phyloP scores from a whole-genome alignment of 2,888 invertebrate species.

The Amblyjoppa proteus region DNA sequence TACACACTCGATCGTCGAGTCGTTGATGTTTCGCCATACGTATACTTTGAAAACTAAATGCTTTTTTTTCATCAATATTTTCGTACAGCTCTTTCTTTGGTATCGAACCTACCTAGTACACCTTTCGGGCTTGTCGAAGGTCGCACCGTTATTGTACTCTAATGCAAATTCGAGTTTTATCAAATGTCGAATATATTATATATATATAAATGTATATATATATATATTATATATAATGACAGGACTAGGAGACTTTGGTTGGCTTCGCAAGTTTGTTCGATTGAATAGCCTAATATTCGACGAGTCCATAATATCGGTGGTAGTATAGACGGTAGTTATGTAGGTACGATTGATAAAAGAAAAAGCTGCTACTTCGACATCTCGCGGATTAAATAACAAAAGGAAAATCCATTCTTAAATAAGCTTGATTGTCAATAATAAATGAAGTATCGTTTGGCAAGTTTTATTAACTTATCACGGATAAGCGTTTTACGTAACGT shows the following conservation, averaged over 20 bases:
- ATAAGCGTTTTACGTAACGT: neutral
- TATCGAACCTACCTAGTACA: slow-evolving; percentile 21
- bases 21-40: slow-evolving; percentile 11
- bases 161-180: slow-evolving; percentile 7
- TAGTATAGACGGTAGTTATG: neutral
- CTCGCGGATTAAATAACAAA: neutral
- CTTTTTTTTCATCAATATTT: neutral
- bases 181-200: neutral
- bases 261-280: slow-evolving; percentile 20
- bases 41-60: slow-evolving; percentile 6
- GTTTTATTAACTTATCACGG: slow-evolving; percentile 38
- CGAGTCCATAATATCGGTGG: slow-evolving; percentile 14
- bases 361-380: slow-evolving; percentile 45
- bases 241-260: slow-evolving; percentile 63
- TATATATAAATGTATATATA: neutral
- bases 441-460: slow-evolving; percentile 58
- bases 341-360: slow-evolving; percentile 30
- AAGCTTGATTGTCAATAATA: slow-evolving; percentile 27
- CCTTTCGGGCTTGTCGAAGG: slow-evolving; percentile 13
- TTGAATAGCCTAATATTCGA: slow-evolving; percentile 41
- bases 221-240: slow-evolving; percentile 11
- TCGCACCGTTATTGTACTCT: slow-evolving; percentile 21
- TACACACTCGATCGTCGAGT: slow-evolving; percentile 7
- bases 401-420: slow-evolving; percentile 18
- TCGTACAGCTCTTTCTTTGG: slow-evolving; percentile 15